phyloP scores from a whole-genome alignment of 2,888 invertebrate species.

The Mythimna vitellina region DNA sequence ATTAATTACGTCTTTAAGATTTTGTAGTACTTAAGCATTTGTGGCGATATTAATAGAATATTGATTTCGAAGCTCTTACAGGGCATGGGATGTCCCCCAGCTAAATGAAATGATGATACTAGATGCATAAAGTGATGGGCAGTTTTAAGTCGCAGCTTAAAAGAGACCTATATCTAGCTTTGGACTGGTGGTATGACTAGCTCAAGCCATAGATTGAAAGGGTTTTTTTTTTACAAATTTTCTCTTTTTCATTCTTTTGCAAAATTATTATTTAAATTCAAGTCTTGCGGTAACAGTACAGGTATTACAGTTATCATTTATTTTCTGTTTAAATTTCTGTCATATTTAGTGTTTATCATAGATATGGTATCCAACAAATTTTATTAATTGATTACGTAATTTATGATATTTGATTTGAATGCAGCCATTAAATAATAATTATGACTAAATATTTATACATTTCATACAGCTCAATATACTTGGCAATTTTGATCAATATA shows the following conservation, averaged over 20 bases:
- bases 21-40: neutral
- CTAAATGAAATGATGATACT: neutral
- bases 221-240: neutral
- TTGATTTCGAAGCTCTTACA: neutral
- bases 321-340: neutral
- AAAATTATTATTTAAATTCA: too few species aligned
- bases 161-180: neutral
- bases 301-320: too few species aligned
- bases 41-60: neutral
- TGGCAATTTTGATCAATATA: slow-evolving; percentile 44
- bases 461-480: slow-evolving; percentile 44
- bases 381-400: slow-evolving; percentile 27
- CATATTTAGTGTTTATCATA: neutral
- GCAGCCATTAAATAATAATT: slow-evolving; percentile 31
- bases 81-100: neutral
- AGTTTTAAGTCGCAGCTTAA: too few species aligned
- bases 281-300: too few species aligned
- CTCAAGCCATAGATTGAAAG: neutral
- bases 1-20: slow-evolving; percentile 1
- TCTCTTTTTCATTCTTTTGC: neutral
- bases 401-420: slow-evolving; percentile 38
- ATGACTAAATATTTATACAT: slow-evolving; percentile 22
- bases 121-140: neutral
- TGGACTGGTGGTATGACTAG: neutral
- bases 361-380: neutral